These are phyloP conservation scores for Bedellia somnulentella DNA, from an alignment of 2,888 invertebrate species.

Conservation along the genomic window DNA sequence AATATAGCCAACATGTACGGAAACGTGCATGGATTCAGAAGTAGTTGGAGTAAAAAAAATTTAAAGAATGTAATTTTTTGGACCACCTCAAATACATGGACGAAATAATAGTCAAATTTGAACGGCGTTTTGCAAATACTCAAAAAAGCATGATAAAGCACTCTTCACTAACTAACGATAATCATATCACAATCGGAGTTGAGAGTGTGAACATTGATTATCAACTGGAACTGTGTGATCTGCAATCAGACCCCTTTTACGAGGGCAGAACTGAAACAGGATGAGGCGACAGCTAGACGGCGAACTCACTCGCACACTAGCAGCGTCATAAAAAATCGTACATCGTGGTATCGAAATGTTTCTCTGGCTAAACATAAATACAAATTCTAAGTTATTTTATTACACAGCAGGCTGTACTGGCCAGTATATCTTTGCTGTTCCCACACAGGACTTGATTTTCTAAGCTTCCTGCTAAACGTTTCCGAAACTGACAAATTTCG, in stretches of 20 bases:
- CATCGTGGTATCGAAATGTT: no score
- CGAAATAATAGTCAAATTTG: background rate
- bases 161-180: slow-evolving; percentile 3
- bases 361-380: no score
- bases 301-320: no score
- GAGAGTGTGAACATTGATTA: slow-evolving; percentile 1
- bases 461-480: no score
- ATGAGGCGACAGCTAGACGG: no score
- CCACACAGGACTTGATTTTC: no score
- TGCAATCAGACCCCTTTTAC: slow-evolving; percentile 3
- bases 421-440: no score
- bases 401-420: no score
- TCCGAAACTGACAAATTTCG: no score
- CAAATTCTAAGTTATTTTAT: no score
- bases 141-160: background rate
- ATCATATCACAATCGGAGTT: background rate
- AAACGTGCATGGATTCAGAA: slow-evolving; percentile 16
- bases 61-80: background rate
- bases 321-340: no score
- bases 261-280: slow-evolving; percentile 1
- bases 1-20: slow-evolving; percentile 15
- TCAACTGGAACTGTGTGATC: slow-evolving; percentile 2
- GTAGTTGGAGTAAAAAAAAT: slow-evolving; percentile 2
- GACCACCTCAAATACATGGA: background rate
- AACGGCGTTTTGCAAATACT: background rate